Conservation (phyloP, 2,797 vertebrate species). For the Alcedo quadribrachys region DNA sequence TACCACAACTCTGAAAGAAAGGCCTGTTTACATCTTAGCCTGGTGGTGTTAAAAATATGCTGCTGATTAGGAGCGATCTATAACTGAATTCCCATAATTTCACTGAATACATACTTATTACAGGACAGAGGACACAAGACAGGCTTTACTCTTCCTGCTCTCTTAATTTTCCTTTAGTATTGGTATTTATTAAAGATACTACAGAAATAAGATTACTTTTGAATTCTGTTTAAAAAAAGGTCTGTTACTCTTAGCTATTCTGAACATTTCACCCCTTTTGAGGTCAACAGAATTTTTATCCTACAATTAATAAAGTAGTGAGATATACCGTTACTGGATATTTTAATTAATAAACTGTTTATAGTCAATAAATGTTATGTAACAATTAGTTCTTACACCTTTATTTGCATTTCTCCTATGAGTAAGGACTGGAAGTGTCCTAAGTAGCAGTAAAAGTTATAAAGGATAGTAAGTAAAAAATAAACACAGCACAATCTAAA, state of each 20-base stretch:
- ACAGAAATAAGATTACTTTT: background rate
- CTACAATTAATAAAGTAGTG: background rate
- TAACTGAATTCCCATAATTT: background rate
- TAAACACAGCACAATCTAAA: background rate
- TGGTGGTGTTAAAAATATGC: background rate
- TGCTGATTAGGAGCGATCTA: background rate
- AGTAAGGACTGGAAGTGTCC: background rate
- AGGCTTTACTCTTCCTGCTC: background rate
- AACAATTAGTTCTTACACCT: background rate
- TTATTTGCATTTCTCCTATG: background rate
- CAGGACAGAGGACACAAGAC: background rate
- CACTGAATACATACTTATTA: background rate
- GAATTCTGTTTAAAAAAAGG: background rate
- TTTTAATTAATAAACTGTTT: background rate
- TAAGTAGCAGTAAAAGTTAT: background rate
- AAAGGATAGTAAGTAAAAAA: background rate
- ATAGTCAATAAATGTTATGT: background rate
- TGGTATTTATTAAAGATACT: background rate
- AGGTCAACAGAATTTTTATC: background rate
- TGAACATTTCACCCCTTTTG: background rate
- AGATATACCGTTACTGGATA: background rate
- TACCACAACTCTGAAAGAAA: background rate
- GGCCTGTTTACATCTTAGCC: background rate
- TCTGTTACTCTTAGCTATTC: background rate
- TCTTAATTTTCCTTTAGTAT: background rate